Conservation (phyloP, 2,888 invertebrate genomes). For the Catocala sponsa region DNA sequence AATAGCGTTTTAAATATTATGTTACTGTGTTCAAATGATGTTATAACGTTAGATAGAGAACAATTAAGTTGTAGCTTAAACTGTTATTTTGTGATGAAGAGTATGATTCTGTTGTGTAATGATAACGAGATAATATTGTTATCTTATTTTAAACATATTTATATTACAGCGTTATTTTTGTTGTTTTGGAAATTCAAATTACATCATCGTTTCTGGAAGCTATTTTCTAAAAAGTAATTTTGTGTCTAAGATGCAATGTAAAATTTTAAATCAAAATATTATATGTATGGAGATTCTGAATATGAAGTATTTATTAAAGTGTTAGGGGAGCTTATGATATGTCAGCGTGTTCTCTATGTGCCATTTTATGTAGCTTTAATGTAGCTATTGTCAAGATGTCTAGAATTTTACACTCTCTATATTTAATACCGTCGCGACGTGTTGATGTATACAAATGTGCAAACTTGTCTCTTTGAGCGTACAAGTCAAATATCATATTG, state of each 20-base stretch:
- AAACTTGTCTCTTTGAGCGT: background rate
- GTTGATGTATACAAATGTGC: background rate
- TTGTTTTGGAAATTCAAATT: background rate
- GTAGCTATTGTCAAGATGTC: slow-evolving; percentile 38
- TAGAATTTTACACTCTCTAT: slow-evolving; percentile 42
- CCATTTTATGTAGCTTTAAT: slow-evolving; percentile 60
- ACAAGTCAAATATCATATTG: background rate
- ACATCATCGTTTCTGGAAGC: no score
- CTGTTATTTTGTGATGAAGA: slow-evolving; percentile 45
- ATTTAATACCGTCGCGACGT: slow-evolving; percentile 6
- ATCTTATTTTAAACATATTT: background rate
- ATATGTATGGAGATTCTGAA: slow-evolving; percentile 2
- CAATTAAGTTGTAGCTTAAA: slow-evolving; percentile 48
- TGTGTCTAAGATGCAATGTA: slow-evolving; percentile 3
- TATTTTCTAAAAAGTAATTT: background rate
- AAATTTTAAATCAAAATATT: slow-evolving; percentile 9
- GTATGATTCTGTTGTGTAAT: slow-evolving; percentile 34
- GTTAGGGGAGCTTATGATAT: slow-evolving; percentile 62
- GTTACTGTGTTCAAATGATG: slow-evolving; percentile 63
- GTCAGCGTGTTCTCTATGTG: slow-evolving; percentile 76
- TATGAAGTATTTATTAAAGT: slow-evolving; percentile 25
- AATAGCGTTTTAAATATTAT: slow-evolving; percentile 47
- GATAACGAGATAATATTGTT: slow-evolving; percentile 7
- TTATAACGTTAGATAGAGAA: slow-evolving; percentile 57
- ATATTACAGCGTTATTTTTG: no score